Evolutionary conservation across 92 coral and sea anemone species (phyloP), one percentile per base, ranked within the genome.

Genomic region (Zoanthus sociatus): DNA sequence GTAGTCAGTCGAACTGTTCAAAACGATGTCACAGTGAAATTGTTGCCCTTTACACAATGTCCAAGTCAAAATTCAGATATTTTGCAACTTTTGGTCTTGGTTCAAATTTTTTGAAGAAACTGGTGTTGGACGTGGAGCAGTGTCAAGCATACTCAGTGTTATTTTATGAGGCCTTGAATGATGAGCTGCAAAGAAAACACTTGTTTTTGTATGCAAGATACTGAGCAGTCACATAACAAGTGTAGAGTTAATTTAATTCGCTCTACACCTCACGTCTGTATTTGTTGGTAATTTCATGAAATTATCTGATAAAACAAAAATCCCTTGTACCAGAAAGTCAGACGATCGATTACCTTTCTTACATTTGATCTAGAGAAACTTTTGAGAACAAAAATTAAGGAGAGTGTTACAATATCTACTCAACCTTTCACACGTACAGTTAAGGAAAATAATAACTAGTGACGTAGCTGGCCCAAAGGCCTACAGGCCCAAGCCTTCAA

Each of bases 21-120:
- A 78, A 69, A 84, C 73, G 15, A 87, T 88, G 90, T 93, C 90
- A 93, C 82, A 90, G 93, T 84, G 86, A 88, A 82, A 90, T 90
- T 84, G 93, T 88, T 10, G 84, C 76, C 58, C 14, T 32, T 18
- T 93, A 90, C 47, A 90, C 89, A 1, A 66, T 93, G 90, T 87
- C 93, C 32, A 90, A 88, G 82, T 46, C 90, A 44, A 93, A 93
- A 70, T 90, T 56, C 60, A 78, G 92, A 56, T 90, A 84, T 63
- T 14, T 79, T 21, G n/a, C 21, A 63, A 92, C 89, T 45, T 93
- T 90, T 90, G 95, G 93, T 63, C 91, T 93, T 70, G 89, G 88
- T 26, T 90, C 92, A 4, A 54, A 90, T 90, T 60, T 58, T 88
- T 58, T 88, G 83, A 93, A 55, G 90, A 83, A 83, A 48, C 71